These are phyloP conservation scores for Loxodonta africana DNA, from an alignment of 2,113 vertebrate species.

Conservation along the genomic window DNA sequence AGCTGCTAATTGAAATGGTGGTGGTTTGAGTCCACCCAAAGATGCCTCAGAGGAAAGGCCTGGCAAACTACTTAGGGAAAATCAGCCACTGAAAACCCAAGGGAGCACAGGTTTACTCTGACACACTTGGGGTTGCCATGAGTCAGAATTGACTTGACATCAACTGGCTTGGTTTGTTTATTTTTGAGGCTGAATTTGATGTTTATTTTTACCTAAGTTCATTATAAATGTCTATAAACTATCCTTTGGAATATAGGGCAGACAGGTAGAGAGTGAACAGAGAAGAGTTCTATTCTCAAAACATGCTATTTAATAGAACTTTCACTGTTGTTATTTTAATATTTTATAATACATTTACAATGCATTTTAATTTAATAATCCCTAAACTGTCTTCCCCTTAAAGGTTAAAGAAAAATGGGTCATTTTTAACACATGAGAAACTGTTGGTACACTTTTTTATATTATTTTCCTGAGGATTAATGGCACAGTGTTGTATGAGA, in stretches of 20 bases:
- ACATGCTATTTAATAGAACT: neutral
- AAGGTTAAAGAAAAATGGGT: neutral
- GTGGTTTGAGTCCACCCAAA: neutral
- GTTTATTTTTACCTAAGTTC: conserved; percentile 16
- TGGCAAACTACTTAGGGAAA: neutral
- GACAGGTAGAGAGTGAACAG: neutral
- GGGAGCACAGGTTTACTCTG: neutral
- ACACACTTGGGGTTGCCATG: neutral
- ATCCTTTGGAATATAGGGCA: neutral
- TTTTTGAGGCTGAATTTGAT: neutral
- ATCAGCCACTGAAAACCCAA: neutral
- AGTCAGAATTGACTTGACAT: neutral
- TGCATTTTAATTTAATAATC: neutral
- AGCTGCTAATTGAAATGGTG: neutral
- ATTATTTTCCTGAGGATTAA: neutral
- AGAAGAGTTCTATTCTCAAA: neutral
- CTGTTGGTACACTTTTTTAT: neutral
- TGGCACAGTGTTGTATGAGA: neutral
- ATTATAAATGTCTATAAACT: conserved; percentile 29
- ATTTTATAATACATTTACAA: conserved; percentile 36
- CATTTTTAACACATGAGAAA: conserved; percentile 43
- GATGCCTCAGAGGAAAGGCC: neutral
- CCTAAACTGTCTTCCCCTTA: neutral
- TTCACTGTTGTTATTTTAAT: neutral
- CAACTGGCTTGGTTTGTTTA: neutral